Conservation (phyloP, 1,140 invertebrate genomes). For the Drosophila littoralis region DNA sequence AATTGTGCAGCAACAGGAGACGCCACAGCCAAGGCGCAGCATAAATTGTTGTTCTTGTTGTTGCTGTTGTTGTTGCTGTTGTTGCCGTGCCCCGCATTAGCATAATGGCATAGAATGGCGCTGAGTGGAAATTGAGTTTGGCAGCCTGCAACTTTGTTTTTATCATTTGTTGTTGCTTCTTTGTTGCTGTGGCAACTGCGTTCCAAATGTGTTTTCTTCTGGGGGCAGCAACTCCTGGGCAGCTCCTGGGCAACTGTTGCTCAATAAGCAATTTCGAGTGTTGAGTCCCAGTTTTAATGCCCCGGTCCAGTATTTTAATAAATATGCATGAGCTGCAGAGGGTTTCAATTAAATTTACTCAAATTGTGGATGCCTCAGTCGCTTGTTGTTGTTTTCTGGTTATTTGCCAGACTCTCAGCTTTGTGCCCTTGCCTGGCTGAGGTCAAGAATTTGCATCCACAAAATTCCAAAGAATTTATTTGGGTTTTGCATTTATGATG, state of each 20-base stretch:
- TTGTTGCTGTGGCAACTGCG: conserved; percentile 16
- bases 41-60: conserved; percentile 11
- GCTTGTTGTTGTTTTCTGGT: neutral
- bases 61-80: conserved; percentile 6
- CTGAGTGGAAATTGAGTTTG: conserved; percentile 59
- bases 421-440: conserved; percentile 28
- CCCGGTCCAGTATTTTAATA: conserved; percentile 48
- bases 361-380: conserved; percentile 58
- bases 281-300: neutral
- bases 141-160: conserved; percentile 41
- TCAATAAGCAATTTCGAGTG: conserved; percentile 7
- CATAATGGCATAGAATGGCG: conserved; percentile 57
- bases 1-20: conserved; percentile 59
- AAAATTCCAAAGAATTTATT: conserved; percentile 71
- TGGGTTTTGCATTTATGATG: conserved; percentile 79
- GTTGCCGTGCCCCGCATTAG: conserved; percentile 42
- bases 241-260: conserved; percentile 63
- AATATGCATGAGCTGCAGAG: conserved; percentile 77
- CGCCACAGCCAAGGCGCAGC: conserved; percentile 16
- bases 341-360: conserved; percentile 80
- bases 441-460: conserved; percentile 78
- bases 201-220: conserved; percentile 42
- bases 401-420: neutral
- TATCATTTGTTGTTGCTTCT: conserved; percentile 1
- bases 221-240: conserved; percentile 13